Conservation (phyloP, 2,113 vertebrate species). For the Podarcis raffonei region DNA sequence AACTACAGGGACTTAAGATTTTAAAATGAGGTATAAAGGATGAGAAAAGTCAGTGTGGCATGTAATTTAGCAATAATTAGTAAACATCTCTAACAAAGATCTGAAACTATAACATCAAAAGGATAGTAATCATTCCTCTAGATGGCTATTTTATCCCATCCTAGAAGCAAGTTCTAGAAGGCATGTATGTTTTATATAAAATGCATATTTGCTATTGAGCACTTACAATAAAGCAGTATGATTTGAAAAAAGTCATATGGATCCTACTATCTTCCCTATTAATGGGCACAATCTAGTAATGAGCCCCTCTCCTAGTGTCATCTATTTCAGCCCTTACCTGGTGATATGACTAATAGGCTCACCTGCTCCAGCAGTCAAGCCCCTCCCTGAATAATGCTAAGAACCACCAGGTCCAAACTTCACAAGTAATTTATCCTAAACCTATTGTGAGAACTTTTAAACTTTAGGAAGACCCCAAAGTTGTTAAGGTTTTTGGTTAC, state of each 20-base stretch:
- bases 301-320: too few species aligned
- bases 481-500: too few species aligned
- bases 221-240: not conserved
- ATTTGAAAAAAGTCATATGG: not conserved
- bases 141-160: not conserved
- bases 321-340: too few species aligned
- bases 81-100: not conserved
- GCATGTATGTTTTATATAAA: not conserved
- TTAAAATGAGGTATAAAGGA: not conserved
- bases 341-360: too few species aligned
- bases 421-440: not conserved
- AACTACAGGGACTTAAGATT: not conserved
- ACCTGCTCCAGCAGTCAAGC: not conserved
- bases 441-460: not conserved
- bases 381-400: too few species aligned
- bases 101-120: too few species aligned
- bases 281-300: too few species aligned
- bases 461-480: not conserved
- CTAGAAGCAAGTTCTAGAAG: not conserved
- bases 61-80: not conserved
- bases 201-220: not conserved
- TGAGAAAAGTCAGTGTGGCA: too few species aligned
- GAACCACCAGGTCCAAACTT: not conserved
- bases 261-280: not conserved
- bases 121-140: not conserved